phyloP scores from a whole-genome alignment of 2,888 invertebrate species.

The Scaptomyza tumidula region DNA sequence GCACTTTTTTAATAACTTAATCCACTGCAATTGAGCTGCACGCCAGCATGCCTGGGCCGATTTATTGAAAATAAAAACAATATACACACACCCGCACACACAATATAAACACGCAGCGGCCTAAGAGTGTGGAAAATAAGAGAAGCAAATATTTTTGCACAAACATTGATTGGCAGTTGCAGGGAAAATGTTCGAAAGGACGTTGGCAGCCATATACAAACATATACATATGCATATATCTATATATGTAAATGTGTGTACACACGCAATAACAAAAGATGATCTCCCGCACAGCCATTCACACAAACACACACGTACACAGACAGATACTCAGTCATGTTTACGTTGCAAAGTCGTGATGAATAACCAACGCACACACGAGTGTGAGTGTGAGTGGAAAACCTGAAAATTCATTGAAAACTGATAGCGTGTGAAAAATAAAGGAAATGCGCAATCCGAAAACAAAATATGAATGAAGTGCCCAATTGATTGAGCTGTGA shows the following conservation, averaged over 20 bases:
- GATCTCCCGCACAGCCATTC: conserved; percentile 9
- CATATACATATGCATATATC: conserved; percentile 29
- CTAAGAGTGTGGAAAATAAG: conserved; percentile 77
- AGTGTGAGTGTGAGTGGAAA: conserved; percentile 44
- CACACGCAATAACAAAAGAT: conserved; percentile 14
- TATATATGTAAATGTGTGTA: conserved; percentile 21
- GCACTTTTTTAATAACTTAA: conserved; percentile 76
- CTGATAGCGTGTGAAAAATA: conserved; percentile 81
- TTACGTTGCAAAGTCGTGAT: conserved; percentile 56
- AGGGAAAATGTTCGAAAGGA: conserved; percentile 18
- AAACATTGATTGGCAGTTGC: conserved; percentile 79
- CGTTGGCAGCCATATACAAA: conserved; percentile 26
- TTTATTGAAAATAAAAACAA: conserved; percentile 76
- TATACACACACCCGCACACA: conserved; percentile 9
- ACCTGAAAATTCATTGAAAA: conserved; percentile 79
- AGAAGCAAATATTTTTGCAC: conserved; percentile 72
- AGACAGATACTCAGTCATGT: conserved; percentile 21
- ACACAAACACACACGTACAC: conserved; percentile 2
- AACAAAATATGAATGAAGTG: conserved; percentile 67
- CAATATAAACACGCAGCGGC: conserved; percentile 41
- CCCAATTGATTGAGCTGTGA: conserved; percentile 49
- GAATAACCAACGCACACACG: conserved; percentile 52
- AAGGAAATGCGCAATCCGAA: conserved; percentile 66
- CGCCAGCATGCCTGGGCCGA: conserved; percentile 58
- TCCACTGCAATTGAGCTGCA: conserved; percentile 76